Evolutionary conservation across 2,888 invertebrate genomes (phyloP).

Genomic region (Campoplex nolae): DNA sequence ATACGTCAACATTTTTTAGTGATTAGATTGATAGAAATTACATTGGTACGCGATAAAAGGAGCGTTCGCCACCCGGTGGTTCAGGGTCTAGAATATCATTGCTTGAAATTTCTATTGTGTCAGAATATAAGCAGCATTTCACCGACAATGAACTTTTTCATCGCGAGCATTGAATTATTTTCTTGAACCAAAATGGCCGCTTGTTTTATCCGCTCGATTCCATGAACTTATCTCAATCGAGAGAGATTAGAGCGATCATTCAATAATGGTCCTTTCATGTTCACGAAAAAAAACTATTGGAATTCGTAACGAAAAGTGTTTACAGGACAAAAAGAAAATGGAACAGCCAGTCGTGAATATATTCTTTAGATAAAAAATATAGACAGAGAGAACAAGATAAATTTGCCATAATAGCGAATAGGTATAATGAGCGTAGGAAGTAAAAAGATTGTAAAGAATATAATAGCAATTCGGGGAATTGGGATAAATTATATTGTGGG

Average conservation of each 20-base stretch:
- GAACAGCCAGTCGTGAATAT: neutral
- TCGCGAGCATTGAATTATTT: neutral
- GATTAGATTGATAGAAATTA: neutral
- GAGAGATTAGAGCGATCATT: neutral
- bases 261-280: neutral
- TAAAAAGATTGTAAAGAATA: constrained; percentile 25
- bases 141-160: too few species aligned
- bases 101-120: neutral
- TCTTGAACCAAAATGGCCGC: neutral
- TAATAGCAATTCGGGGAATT: constrained; percentile 7
- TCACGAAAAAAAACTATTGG: neutral
- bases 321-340: neutral
- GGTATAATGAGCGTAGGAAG: constrained; percentile 2
- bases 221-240: neutral
- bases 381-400: neutral
- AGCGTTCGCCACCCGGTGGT: neutral
- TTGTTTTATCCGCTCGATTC: neutral
- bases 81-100: too few species aligned
- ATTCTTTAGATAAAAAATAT: neutral
- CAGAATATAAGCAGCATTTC: neutral
- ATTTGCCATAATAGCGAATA: constrained; percentile 4
- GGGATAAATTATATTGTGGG: constrained; percentile 35
- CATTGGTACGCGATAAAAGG: neutral
- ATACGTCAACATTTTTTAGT: neutral
- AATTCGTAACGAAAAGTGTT: neutral